These are phyloP conservation scores for Vidua chalybeata DNA, from an alignment of 2,113 vertebrate species.

Conservation along the genomic window DNA sequence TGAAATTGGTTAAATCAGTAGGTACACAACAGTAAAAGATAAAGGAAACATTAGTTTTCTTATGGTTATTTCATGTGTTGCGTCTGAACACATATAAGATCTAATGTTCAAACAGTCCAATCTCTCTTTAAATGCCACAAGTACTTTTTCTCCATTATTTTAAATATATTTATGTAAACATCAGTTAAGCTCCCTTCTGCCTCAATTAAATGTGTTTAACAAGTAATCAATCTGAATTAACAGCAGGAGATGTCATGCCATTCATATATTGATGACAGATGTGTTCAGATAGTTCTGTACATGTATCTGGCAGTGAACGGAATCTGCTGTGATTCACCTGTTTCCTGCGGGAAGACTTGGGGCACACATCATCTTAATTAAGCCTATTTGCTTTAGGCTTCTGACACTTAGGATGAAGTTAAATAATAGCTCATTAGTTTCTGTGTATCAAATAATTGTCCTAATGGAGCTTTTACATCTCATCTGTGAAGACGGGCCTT, in stretches of 20 bases:
- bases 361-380: slow-evolving; percentile 35
- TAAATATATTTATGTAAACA: background rate
- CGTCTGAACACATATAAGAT: background rate
- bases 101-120: background rate
- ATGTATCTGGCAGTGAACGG: background rate
- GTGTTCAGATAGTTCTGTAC: background rate
- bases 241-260: background rate
- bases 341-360: background rate
- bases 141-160: background rate
- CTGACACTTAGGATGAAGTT: background rate
- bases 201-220: slow-evolving; percentile 27
- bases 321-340: background rate
- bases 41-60: background rate
- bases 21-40: background rate
- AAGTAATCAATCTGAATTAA: slow-evolving; percentile 41
- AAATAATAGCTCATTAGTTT: slow-evolving; percentile 13
- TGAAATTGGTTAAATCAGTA: background rate
- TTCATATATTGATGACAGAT: background rate
- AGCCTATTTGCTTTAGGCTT: background rate
- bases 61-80: background rate
- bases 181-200: background rate
- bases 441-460: background rate
- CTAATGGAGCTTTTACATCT: background rate
- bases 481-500: background rate
- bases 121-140: background rate